Evolutionary conservation across 53 echinoderm and acorn worm species (phyloP), one percentile per base, ranked within the genome.

Genomic region (Arbacia lixula): DNA sequence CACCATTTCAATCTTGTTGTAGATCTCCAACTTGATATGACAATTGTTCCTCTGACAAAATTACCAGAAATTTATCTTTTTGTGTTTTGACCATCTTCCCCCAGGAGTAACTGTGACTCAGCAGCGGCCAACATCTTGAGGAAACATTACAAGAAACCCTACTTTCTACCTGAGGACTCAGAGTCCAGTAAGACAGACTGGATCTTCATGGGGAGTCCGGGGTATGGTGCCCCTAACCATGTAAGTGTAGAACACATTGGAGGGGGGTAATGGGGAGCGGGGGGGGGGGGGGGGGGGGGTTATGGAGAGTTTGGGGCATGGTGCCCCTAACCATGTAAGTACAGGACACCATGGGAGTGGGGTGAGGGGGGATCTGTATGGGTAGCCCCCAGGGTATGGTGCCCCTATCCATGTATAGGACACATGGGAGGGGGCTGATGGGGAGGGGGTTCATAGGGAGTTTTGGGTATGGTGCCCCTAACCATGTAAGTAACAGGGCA

Each of bases 401-500:
- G 98, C 98, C 33, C 90, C 88, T 27, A 85, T 91, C 65, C 98
- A 98, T 85, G 98, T 98, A 85, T n/a, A n/a, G n/a, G n/a, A n/a
- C n/a, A n/a, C n/a, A n/a, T n/a, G n/a, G n/a, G n/a, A n/a, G n/a
- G n/a, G n/a, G n/a, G n/a, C n/a, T n/a, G 63, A 90, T 93, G 1
- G 98, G 94, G 36, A 94, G 98, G 98, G 90, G 94, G 58, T 98
- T 98, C 73, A 98, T 98, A 94, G 98, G 98, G 12, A 90, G 92
- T 54, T 94, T 94, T 37, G 93, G 94, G 6, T 98, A 98, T 75
- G 98, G 98, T n/a, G 98, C 98, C 33, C 90, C 88, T 27, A 85
- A 94, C 65, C 98, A 98, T 85, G 98, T 98, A 85, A 92, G 98
- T 22, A 69, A n/a, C n/a, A n/a, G n/a, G n/a, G n/a, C n/a, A n/a